These are phyloP conservation scores for Ptilodon capucinus DNA, from an alignment of 2,888 invertebrate species.

Conservation along the genomic window DNA sequence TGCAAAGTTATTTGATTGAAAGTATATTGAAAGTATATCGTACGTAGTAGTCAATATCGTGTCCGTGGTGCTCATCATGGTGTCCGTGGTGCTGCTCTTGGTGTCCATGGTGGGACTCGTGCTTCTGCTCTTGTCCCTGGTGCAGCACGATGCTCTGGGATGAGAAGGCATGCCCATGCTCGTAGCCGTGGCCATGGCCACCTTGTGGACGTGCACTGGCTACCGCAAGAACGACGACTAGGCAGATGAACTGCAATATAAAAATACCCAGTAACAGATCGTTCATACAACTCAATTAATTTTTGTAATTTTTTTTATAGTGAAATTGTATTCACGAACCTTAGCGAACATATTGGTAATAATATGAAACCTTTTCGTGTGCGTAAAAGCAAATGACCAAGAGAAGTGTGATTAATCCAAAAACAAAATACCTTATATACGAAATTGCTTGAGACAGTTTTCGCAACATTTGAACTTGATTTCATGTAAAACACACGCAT, in stretches of 20 bases:
- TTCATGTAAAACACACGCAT: conserved; percentile 9
- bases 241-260: neutral
- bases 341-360: conserved; percentile 13
- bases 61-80: neutral
- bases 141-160: conserved; percentile 49
- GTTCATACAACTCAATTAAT: too few species aligned
- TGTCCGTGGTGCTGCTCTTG: conserved; percentile 8
- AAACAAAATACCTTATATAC: conserved; percentile 19
- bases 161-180: conserved; percentile 45
- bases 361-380: neutral
- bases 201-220: conserved; percentile 5
- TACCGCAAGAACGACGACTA: neutral
- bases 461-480: conserved; percentile 38
- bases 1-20: neutral
- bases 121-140: conserved; percentile 5
- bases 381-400: neutral
- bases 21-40: neutral
- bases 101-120: conserved; percentile 14
- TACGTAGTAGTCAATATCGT: conserved; percentile 27
- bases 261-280: too few species aligned
- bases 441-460: conserved; percentile 26
- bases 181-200: conserved; percentile 29
- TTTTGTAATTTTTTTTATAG: too few species aligned
- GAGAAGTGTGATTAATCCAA: conserved; percentile 6
- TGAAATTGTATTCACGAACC: conserved; percentile 7